Percentiles rank a stretch among this genome's conserved stretches.
Conservation (phyloP, 2,113 vertebrate species). For the Rhizomys pruinosus region DNA sequence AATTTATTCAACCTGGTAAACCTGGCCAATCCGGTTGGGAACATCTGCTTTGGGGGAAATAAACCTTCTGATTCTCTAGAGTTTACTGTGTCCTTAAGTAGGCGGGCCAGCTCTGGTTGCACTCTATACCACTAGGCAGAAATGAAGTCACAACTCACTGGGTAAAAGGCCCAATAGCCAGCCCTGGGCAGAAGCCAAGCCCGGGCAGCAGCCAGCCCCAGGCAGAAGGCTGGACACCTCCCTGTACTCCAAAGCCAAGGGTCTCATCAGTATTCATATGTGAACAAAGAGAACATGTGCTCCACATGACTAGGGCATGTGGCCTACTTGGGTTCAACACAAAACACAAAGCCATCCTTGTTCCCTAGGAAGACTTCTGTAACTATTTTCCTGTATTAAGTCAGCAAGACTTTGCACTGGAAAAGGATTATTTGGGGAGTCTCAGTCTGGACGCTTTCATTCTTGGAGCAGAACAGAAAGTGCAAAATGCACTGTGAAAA, state of each 20-base stretch:
- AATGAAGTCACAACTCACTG: accelerated
- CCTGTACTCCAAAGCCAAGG: constrained; percentile 14
- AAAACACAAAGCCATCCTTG: constrained; percentile 64
- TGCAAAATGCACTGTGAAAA: constrained; percentile 51
- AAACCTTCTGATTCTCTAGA: background rate
- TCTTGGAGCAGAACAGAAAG: constrained; percentile 63
- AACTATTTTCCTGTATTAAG: constrained; percentile 67
- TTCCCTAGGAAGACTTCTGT: constrained; percentile 53
- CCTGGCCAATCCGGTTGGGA: background rate
- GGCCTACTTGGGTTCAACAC: background rate
- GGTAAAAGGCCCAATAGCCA: background rate
- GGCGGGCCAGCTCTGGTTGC: background rate
- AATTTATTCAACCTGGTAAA: background rate
- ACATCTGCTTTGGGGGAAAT: background rate
- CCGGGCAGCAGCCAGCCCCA: background rate
- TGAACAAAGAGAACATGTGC: background rate
- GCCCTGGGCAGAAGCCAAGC: background rate
- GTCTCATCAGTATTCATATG: background rate
- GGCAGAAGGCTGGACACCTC: background rate
- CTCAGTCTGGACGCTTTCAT: constrained; percentile 41
- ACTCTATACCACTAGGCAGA: accelerated
- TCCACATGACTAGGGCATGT: background rate
- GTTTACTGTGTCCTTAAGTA: accelerated
- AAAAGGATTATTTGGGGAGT: constrained; percentile 71
- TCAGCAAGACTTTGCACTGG: background rate